Conservation (phyloP, 1,140 invertebrate genomes). For the Meloidogyne chitwoodi region DNA sequence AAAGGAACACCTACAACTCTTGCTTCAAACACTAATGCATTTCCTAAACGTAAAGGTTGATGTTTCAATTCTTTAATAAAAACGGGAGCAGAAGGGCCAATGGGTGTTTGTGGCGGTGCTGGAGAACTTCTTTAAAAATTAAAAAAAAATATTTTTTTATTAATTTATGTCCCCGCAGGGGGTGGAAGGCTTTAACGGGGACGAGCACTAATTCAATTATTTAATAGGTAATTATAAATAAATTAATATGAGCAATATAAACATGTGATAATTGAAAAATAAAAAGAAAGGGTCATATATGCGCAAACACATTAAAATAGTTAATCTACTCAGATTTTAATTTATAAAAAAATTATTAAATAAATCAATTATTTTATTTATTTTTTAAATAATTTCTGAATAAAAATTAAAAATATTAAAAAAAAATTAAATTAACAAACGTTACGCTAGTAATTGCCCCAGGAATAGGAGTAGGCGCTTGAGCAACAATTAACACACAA, state of each 20-base stretch:
- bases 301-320: no score
- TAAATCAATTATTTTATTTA: no score
- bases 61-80: constrained; percentile 56
- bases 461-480: constrained; percentile 56
- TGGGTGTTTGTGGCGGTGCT: constrained; percentile 53
- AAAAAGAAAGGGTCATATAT: no score
- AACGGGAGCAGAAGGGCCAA: constrained; percentile 54
- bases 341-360: no score
- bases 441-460: constrained; percentile 49
- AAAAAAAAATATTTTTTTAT: no score
- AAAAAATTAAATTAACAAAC: constrained; percentile 27
- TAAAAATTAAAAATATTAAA: no score
- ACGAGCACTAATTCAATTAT: neutral
- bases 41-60: constrained; percentile 51
- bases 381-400: no score
- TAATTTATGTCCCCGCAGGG: no score
- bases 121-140: constrained; percentile 45
- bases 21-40: constrained; percentile 42
- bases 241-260: no score
- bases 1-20: constrained; percentile 51
- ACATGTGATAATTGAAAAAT: no score
- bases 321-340: no score
- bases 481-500: constrained; percentile 58
- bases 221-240: neutral
- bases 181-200: no score